Conservation (phyloP, 2,888 invertebrate species). For the Sceliomorpha sp. region DNA sequence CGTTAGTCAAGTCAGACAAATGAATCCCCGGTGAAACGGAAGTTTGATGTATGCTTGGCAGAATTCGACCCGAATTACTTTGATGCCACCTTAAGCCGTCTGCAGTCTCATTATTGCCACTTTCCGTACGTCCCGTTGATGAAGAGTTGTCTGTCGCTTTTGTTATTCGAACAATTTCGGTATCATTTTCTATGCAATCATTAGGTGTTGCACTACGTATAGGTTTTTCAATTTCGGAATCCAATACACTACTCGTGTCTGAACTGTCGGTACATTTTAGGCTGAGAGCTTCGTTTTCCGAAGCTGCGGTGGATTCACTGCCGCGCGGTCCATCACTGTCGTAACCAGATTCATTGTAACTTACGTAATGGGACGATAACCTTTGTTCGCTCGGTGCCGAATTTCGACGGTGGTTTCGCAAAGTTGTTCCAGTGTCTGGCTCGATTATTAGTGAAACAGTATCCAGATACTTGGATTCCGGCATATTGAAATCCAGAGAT, state of each 20-base stretch:
- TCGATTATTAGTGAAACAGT: conserved; percentile 56
- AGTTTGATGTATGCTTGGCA: conserved; percentile 75
- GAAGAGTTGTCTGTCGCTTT: conserved; percentile 28
- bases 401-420: conserved; percentile 68
- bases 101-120: conserved; percentile 60
- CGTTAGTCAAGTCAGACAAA: conserved; percentile 30
- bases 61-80: conserved; percentile 71
- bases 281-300: conserved; percentile 71
- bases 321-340: conserved; percentile 86
- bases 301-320: conserved; percentile 70
- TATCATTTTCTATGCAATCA: conserved; percentile 64
- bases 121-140: not conserved
- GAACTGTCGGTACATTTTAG: conserved; percentile 72
- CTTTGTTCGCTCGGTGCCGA: conserved; percentile 78
- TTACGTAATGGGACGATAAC: conserved; percentile 84
- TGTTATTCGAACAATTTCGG: conserved; percentile 47
- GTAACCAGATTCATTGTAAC: conserved; percentile 91
- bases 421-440: conserved; percentile 44
- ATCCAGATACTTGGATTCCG: conserved; percentile 63
- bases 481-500: conserved; percentile 38
- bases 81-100: conserved; percentile 76
- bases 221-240: conserved; percentile 82
- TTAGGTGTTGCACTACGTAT: conserved; percentile 78
- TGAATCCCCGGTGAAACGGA: conserved; percentile 26
- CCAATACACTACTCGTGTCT: conserved; percentile 75